Evolutionary conservation across 30 jellyfish, hydroid and myxozoan genomes (phyloP), one percentile per base, ranked within the genome.

Genomic region (Chrysaora quinquecirrha): DNA sequence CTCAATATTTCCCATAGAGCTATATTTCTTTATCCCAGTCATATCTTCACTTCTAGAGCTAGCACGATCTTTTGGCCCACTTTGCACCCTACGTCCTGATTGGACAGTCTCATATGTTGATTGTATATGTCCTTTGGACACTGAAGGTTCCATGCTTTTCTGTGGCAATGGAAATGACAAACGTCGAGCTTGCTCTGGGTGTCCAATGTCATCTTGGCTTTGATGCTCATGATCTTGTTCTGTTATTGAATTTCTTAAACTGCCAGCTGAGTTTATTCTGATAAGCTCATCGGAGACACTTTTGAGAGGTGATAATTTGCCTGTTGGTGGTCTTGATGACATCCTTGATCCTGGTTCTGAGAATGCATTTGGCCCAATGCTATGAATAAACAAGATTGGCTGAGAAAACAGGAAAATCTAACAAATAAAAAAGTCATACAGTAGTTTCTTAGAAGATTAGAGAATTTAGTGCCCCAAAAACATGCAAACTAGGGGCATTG

Each of bases 61-160:
- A 0, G 96, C 18, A 32, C 95, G 87, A 38, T 90, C 97, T 73
- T 90, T 90, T 1, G 97, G 97, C 9, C 97, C 97, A 78, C 97
- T 90, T 56, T 90, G 93, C 46, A 78, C 94, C 21, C 97, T 68
- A 22, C 97, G 70, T 52, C 71, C 95, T 1, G 35, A 47, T 20
- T n/a, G 63, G 0, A 25, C 2, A 28, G 38, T 7, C 24, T 34
- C 78, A 28, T 83, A 32, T 20, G 85, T 19, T 18, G 83, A 27
- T 1, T 70, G 43, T 18, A 80, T 48, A 1, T 67, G 35, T 0
- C 85, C 34, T 64, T 47, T 63, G 0, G 96, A 33, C 21, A 89
- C 64, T 6, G 64, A 16, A 2, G 97, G 97, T 52, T 54, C 93
- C n/a, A 64, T 61, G 34, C 96, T 76, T 30, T 75, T 38, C n/a